Evolutionary conservation across 35 echinoderm and acorn worm genomes (phyloP).

Genomic region (Lytechinus variegatus): DNA sequence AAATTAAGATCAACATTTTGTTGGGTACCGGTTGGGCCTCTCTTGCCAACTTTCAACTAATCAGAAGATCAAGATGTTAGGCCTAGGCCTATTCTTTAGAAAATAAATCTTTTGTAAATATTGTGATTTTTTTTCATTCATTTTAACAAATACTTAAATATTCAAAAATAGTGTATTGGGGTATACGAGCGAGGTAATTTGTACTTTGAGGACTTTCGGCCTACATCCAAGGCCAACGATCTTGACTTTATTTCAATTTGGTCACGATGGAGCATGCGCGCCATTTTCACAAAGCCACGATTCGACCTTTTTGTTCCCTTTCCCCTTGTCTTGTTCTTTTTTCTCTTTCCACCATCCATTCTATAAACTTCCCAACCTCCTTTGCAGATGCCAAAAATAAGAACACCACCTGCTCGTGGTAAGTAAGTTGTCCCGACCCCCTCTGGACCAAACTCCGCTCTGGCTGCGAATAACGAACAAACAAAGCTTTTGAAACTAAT

Average conservation of each 20-base stretch:
- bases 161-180: too few species aligned
- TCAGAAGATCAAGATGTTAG: too few species aligned
- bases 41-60: too few species aligned
- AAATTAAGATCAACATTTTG: too few species aligned
- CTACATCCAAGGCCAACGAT: too few species aligned
- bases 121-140: too few species aligned
- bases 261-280: not conserved
- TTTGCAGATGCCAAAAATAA: not conserved
- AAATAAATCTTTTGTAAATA: too few species aligned
- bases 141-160: too few species aligned
- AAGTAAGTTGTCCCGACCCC: not conserved
- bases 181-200: too few species aligned
- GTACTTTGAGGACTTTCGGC: too few species aligned
- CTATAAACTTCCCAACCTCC: not conserved
- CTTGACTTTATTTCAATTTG: not conserved
- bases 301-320: not conserved
- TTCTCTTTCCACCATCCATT: not conserved
- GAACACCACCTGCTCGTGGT: slow-evolving; percentile 11
- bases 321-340: not conserved
- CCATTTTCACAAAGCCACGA: not conserved
- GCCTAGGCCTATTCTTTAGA: too few species aligned
- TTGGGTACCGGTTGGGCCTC: too few species aligned
- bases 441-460: slow-evolving; percentile 12
- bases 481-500: slow-evolving; percentile 37
- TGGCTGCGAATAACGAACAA: slow-evolving; percentile 13